Evolutionary conservation across 64 coral and sea anemone genomes (phyloP).

Genomic region (Orbicella faveolata): DNA sequence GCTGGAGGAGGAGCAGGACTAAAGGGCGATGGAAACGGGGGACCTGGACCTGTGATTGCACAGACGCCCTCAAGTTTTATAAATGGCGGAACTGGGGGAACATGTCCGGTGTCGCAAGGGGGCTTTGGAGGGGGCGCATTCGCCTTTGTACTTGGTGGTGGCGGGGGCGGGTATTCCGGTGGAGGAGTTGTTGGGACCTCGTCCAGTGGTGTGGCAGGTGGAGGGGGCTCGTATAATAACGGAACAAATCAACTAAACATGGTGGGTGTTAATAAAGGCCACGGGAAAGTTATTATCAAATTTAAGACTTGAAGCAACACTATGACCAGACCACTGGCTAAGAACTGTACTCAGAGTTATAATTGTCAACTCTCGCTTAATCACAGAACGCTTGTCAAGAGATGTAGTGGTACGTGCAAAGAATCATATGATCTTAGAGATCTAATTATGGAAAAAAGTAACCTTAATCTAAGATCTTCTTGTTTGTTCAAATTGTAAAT

Average conservation of each 20-base stretch:
- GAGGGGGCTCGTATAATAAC: slow-evolving; percentile 19
- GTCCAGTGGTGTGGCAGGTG: not conserved
- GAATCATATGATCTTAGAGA: too few relatives aligned
- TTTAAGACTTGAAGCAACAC: not conserved
- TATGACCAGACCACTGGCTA: not conserved
- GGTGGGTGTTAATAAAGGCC: slow-evolving; percentile 52
- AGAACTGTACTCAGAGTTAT: not conserved
- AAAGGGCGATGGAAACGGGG: not conserved
- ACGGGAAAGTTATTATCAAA: slow-evolving; percentile 36
- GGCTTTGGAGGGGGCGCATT: slow-evolving; percentile 61
- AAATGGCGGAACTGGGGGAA: slow-evolving; percentile 37
- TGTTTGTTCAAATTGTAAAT: too few relatives aligned
- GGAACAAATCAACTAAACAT: slow-evolving; percentile 16
- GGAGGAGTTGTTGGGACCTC: slow-evolving; percentile 42
- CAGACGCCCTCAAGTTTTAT: slow-evolving; percentile 12
- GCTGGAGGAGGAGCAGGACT: slow-evolving; percentile 45
- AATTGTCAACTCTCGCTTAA: too few relatives aligned
- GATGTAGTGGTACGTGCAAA: too few relatives aligned
- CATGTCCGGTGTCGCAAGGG: not conserved
- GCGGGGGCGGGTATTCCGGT: not conserved
- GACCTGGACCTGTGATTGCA: not conserved
- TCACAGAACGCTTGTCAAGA: too few relatives aligned
- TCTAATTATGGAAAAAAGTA: too few relatives aligned
- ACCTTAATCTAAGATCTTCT: too few relatives aligned
- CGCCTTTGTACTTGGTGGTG: not conserved